phyloP scores from a whole-genome alignment of 2,113 vertebrate genomes.

The Bos taurus region ARS-UCD2.0 NC_037337.1:47786501-47787000 shows the following conservation, averaged over 20 bases:
- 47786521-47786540: background rate
- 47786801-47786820: background rate
- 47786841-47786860: background rate
- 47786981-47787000: background rate
- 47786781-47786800: background rate
- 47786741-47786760: background rate
- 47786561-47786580: background rate
- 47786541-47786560: background rate
- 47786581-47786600: background rate
- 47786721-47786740: too few relatives aligned
- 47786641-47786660: background rate
- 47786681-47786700: background rate
- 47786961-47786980: background rate
- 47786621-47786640: too few relatives aligned
- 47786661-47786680: background rate
- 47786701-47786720: background rate
- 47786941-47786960: background rate
- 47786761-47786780: background rate
- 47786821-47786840: background rate
- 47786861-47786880: background rate
- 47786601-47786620: background rate
- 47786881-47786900: background rate
- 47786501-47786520: background rate
- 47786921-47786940: background rate
- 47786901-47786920: background rate